Conservation (phyloP, 2,888 invertebrate species). For the Unio delphinus region DNA sequence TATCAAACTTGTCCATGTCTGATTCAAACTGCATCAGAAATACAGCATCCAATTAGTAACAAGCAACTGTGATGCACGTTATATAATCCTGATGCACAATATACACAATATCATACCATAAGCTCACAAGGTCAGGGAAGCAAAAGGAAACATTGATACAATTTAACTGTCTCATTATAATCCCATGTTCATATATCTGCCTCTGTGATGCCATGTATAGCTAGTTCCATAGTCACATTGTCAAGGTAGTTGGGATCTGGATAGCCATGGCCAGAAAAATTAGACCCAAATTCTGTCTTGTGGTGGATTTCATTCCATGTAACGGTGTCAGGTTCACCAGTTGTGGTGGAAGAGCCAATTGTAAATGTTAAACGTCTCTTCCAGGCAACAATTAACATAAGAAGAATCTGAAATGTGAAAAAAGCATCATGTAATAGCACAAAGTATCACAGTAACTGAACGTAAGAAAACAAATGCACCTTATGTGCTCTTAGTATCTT, state of each 20-base stretch:
- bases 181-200: slow-evolving; percentile 26
- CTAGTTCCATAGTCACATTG: slow-evolving; percentile 75
- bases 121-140: no score
- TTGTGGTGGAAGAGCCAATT: slow-evolving; percentile 88
- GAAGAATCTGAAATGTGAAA: slow-evolving; percentile 75
- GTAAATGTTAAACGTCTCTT: slow-evolving; percentile 87
- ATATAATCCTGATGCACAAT: no score
- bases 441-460: background rate
- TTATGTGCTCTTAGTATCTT: no score
- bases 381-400: slow-evolving; percentile 86
- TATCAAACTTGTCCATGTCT: no score
- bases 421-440: background rate
- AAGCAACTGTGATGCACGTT: no score
- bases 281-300: slow-evolving; percentile 80
- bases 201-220: slow-evolving; percentile 70
- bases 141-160: no score
- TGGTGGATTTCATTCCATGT: slow-evolving; percentile 93
- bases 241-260: slow-evolving; percentile 85
- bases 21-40: no score
- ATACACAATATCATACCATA: no score
- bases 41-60: no score
- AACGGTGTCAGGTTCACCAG: slow-evolving; percentile 91
- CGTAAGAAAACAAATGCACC: background rate
- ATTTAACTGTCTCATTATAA: no score
- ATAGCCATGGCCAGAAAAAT: slow-evolving; percentile 73